Evolutionary conservation across 2,888 invertebrate species (phyloP), one percentile per base, ranked within the genome.

Genomic region (Xestia rhomboidea): DNA sequence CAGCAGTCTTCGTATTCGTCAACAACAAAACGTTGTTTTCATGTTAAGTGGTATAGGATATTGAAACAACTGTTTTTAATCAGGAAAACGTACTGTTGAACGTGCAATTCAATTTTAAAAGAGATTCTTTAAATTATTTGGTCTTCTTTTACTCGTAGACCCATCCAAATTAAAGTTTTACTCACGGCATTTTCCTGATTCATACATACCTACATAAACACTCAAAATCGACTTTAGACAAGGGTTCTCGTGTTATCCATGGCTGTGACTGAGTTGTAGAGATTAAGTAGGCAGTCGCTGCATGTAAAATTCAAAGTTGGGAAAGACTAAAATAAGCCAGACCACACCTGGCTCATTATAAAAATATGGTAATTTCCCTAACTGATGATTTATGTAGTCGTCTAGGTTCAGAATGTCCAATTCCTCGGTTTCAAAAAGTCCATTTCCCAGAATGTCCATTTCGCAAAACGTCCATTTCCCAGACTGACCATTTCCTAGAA

Each of bases 31-130:
- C 38, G 7, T 27, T 57, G 51, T 54, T 79, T 60, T 46, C n/a
- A 27, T 46, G 69, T 73, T 41, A 27, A 66, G 21, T 51, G 18
- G 7, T 34, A 57, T n/a, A 38, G n/a, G 44, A 21, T 68, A 41
- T 81, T 82, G 54, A 63, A 30, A 63, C 81, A 83, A 49, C n/a
- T 84, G 84, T 30, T 18, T 18, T 41, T n/a, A 5, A 21, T 11
- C 24, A 46, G 15, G 15, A 51, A 62, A 13, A 64, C 15, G 1
- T 46, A 21, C 4, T 30, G 10, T 60, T 21, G 21, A 2, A 57
- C 24, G 5, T 75, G 63, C 15, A 46, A 41, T 46, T 64, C n/a
- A 2, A 3, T 44, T 44, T 24, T 24, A 68, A 49, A 30, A 67
- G 41, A 11, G n/a, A 68, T 3, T 0, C 27, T 57, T n/a, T n/a